Evolutionary conservation across 1,140 invertebrate genomes (phyloP).

Genomic region (Thrips palmi): DNA sequence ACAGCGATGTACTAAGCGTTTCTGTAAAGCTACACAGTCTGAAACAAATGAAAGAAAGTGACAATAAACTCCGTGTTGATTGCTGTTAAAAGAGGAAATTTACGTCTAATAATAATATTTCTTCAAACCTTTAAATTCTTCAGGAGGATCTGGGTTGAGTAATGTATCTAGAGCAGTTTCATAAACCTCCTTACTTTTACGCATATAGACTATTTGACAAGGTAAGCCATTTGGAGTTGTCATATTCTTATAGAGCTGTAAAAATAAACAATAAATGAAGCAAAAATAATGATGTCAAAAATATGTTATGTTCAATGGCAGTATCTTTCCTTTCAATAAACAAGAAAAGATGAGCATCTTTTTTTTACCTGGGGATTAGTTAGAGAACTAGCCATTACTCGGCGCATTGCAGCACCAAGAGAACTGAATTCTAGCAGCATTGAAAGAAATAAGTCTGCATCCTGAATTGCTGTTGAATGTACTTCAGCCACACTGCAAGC

Average conservation of each 20-base stretch:
- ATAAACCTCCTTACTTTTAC: conserved; percentile 54
- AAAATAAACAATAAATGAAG: conserved; percentile 15
- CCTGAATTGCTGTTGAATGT: conserved; percentile 19
- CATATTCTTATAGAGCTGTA: conserved; percentile 24
- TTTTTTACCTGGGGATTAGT: conserved; percentile 57
- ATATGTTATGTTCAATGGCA: neutral
- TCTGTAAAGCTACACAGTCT: conserved; percentile 66
- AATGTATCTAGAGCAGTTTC: conserved; percentile 57
- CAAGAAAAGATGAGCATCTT: too few relatives aligned
- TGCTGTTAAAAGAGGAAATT: conserved; percentile 7
- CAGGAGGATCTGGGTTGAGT: conserved; percentile 61
- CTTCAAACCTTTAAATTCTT: conserved; percentile 53
- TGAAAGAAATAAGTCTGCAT: conserved; percentile 66
- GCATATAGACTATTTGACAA: conserved; percentile 33
- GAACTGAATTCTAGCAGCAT: conserved; percentile 85
- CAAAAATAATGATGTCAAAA: neutral
- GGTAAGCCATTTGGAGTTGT: conserved; percentile 31
- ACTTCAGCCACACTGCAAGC: conserved; percentile 16
- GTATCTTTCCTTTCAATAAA: neutral
- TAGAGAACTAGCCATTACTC: conserved; percentile 74
- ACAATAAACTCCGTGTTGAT: conserved; percentile 10
- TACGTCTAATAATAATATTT: conserved; percentile 15
- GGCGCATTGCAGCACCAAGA: conserved; percentile 86
- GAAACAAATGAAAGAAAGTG: conserved; percentile 17
- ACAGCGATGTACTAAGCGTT: conserved; percentile 62